Evolutionary conservation across 2,113 vertebrate species (phyloP), one percentile per base, ranked within the genome.

Genomic region (Jacana jacana): DNA sequence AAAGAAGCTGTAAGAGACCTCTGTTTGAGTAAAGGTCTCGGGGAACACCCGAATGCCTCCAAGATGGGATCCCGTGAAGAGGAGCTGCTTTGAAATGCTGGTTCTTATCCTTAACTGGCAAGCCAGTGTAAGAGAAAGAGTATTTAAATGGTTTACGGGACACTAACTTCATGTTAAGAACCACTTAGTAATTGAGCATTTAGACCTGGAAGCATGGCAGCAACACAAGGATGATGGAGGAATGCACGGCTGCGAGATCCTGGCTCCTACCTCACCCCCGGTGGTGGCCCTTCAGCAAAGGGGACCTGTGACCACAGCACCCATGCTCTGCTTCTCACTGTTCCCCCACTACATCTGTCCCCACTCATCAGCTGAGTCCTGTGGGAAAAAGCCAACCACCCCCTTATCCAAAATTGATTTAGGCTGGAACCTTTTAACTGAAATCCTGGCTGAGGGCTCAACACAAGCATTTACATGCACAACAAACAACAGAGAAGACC

Each of bases 101-200:
- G 49, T 17, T 91, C 78, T 95, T 96, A 88, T 89, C 93, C 85
- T 71, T 35, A 83, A 52, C 64, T 71, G 55, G 92, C 76, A 91
- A 88, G 85, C n/a, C 76, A 77, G 71, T 78, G 57, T 31, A 73
- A 76, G 66, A 76, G 58, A 85, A 89, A 93, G 91, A 39, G 2
- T 44, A 37, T 60, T 60, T 75, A 90, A 86, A 42, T 81, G 89
- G 72, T 83, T 92, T 81, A 92, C 13, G 86, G 35, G 60, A 44
- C 51, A 19, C 61, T 51, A 63, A 55, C 42, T 66, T 72, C 63
- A 63, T 24, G 78, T 49, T 94, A 91, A 91, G 68, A 88, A 64
- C 79, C 79, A 40, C 18, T 11, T 2, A 68, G 77, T 46, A 93
- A 90, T 24, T 31, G 46, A 93, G 46, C 51, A 35, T 77, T 81